Evolutionary conservation across 2,888 invertebrate species (phyloP).

Genomic region (Aspidiotus rigidus): DNA sequence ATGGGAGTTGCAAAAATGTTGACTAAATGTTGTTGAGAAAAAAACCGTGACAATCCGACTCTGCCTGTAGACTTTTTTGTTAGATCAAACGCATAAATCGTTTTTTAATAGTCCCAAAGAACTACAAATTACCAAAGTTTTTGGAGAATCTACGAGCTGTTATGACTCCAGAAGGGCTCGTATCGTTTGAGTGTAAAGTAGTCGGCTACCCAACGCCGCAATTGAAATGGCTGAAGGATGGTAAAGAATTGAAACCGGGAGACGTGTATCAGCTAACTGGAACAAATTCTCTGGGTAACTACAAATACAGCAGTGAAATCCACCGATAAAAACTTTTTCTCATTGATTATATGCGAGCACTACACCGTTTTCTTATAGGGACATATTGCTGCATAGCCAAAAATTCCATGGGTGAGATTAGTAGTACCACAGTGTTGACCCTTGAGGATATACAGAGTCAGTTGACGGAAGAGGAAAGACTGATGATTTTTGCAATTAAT

Average conservation of each 20-base stretch:
- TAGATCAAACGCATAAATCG: too few species aligned
- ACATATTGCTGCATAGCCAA: slow-evolving; percentile 81
- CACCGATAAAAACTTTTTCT: background rate
- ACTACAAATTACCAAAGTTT: slow-evolving; percentile 78
- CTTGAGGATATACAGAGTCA: slow-evolving; percentile 86
- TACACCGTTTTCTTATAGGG: slow-evolving; percentile 43
- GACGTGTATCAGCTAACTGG: slow-evolving; percentile 87
- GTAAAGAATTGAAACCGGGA: slow-evolving; percentile 80
- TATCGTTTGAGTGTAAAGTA: slow-evolving; percentile 87
- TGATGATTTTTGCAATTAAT: slow-evolving; percentile 60
- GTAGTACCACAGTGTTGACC: slow-evolving; percentile 75
- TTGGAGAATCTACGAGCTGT: slow-evolving; percentile 83
- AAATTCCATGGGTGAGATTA: slow-evolving; percentile 85
- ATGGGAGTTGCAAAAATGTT: too few species aligned
- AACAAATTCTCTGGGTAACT: slow-evolving; percentile 65
- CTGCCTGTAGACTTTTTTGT: too few species aligned
- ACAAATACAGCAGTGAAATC: background rate
- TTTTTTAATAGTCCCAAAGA: slow-evolving; percentile 65
- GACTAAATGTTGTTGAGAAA: too few species aligned
- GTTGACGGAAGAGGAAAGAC: slow-evolving; percentile 72
- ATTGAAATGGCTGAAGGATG: slow-evolving; percentile 85
- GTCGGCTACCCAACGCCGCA: slow-evolving; percentile 83
- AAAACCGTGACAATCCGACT: too few species aligned
- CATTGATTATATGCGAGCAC: background rate
- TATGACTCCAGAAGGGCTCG: slow-evolving; percentile 80